phyloP scores from a whole-genome alignment of 2,888 invertebrate genomes.

The Andrena bicolor region DNA sequence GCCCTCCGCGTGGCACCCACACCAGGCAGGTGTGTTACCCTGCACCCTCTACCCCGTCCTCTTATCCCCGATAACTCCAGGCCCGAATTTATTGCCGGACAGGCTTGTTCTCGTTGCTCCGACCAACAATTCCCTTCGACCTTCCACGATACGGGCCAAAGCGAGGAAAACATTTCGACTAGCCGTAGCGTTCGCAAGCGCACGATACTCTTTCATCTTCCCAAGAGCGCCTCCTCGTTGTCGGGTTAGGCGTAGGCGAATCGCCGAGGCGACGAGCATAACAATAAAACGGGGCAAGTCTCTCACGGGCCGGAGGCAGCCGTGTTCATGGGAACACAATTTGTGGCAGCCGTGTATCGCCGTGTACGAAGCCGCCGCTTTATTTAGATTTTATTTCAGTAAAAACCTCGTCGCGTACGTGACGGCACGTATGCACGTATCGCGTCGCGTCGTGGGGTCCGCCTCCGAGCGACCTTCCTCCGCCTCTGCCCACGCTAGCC shows the following conservation, averaged over 20 bases:
- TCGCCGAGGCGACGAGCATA: conserved; percentile 43
- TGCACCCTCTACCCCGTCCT: conserved; percentile 60
- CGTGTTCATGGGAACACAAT: conserved; percentile 71
- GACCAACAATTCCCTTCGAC: conserved; percentile 36
- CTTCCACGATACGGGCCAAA: conserved; percentile 38
- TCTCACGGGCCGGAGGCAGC: conserved; percentile 59
- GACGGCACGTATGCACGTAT: conserved; percentile 73
- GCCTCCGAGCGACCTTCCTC: conserved; percentile 48
- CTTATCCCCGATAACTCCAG: conserved; percentile 51
- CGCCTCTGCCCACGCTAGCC: conserved; percentile 21
- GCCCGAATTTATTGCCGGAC: conserved; percentile 77
- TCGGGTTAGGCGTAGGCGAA: conserved; percentile 18
- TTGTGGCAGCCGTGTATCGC: conserved; percentile 59
- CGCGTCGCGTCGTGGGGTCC: conserved; percentile 44
- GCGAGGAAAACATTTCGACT: neutral
- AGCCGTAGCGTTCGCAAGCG: neutral
- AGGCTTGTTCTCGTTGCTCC: conserved; percentile 48
- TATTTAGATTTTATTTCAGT: conserved; percentile 80
- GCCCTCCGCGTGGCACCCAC: conserved; percentile 79
- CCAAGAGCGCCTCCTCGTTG: neutral
- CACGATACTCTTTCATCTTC: neutral
- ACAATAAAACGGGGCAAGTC: conserved; percentile 49
- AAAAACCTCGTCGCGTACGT: conserved; percentile 79
- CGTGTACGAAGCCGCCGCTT: conserved; percentile 69
- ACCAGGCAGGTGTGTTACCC: conserved; percentile 81